Percentiles rank a stretch among this genome's conserved stretches.
These are phyloP conservation scores for Aotus griseimembra DNA, from an alignment of 2,797 vertebrate genomes.

Conservation along the genomic window DNA sequence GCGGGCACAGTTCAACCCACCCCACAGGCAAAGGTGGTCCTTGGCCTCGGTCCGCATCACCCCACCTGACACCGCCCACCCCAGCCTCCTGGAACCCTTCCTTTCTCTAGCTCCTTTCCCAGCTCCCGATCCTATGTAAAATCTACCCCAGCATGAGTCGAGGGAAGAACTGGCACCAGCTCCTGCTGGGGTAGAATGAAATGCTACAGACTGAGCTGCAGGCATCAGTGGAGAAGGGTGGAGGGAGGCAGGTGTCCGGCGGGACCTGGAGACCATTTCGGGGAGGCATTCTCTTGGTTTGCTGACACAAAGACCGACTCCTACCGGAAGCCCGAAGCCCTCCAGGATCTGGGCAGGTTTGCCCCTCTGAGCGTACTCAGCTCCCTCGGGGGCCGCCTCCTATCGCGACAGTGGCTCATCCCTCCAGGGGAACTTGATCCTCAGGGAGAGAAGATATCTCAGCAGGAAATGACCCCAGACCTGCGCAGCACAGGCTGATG, in stretches of 20 bases:
- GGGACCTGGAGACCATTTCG: neutral
- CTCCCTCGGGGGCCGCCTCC: rapidly evolving
- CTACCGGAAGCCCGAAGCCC: rapidly evolving
- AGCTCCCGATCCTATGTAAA: neutral
- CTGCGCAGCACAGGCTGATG: rapidly evolving
- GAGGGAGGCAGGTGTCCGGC: rapidly evolving
- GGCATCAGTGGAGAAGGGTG: rapidly evolving
- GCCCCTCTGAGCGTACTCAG: rapidly evolving
- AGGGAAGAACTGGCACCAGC: neutral
- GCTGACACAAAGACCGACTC: rapidly evolving
- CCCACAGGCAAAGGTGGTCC: neutral
- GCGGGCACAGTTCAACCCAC: neutral
- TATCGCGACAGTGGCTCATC: rapidly evolving
- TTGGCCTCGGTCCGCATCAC: neutral
- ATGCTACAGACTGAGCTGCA: rapidly evolving
- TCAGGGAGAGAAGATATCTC: neutral
- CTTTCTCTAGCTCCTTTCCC: rapidly evolving
- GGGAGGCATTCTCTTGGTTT: no score
- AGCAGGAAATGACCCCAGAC: rapidly evolving
- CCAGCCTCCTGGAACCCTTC: no score
- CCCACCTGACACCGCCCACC: neutral
- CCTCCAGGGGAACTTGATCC: rapidly evolving
- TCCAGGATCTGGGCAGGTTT: rapidly evolving
- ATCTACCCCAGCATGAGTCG: rapidly evolving
- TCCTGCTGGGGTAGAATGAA: rapidly evolving